Evolutionary conservation across 2,888 invertebrate genomes (phyloP), one percentile per base, ranked within the genome.

Genomic region (Ditylenchus weischeri): DNA sequence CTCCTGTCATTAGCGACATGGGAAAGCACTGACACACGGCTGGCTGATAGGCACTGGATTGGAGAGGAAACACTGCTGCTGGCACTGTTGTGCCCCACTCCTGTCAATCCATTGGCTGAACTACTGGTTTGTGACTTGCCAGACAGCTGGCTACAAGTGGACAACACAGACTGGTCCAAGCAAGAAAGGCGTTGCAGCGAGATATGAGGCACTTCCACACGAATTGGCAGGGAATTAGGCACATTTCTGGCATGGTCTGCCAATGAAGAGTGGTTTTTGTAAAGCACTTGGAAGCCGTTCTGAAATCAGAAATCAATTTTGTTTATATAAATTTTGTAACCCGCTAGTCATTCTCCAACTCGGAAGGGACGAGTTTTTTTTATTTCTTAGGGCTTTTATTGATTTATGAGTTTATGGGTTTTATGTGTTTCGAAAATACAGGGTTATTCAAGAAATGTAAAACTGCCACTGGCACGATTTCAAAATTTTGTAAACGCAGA

Each of bases 251-350:
- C 35, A 29, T 50, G 11, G 23, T 57, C 38, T 6, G 48, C 43
- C 36, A 67, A 50, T 23, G 65, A 51, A 35, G 68, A 62, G 62
- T 68, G 77, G 67, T 75, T 74, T 38, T 75, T 63, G 38, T 74
- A 68, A 15, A 78, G 69, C 6, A 71, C 69, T 13, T 68, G 58
- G 21, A 54, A 72, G 10, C 75, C 75, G 62, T 76, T 77, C 69
- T 75, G 59, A 29, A 69, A 48, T 48, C 23, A n/a, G 11, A 35
- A 38, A 57, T 35, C 10, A 49, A 29, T 29, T 23, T 43, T 8
- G 8, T 43, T 43, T 38, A 11, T 38, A 19, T 47, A 21, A 6
- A 36, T 68, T 63, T 72, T 21, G n/a, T n/a, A n/a, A n/a, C n/a
- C n/a, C n/a, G n/a, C n/a, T n/a, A n/a, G n/a, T n/a, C n/a, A n/a